Conservation (phyloP, 2,888 invertebrate genomes). For the Dinocampus coccinellae region DNA sequence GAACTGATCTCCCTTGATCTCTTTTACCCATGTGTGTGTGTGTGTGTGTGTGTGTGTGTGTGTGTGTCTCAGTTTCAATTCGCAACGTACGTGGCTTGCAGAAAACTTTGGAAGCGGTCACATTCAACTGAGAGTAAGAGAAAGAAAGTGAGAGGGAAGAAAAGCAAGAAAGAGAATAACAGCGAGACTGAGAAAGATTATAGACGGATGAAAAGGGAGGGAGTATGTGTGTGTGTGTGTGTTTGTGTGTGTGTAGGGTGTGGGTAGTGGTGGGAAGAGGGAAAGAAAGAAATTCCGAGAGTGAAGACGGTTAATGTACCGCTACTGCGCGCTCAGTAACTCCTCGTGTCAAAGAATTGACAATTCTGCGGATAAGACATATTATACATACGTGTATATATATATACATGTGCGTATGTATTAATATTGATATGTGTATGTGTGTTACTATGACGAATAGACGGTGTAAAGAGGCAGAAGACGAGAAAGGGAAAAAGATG, state of each 20-base stretch:
- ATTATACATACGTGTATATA: neutral
- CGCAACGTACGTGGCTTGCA: neutral
- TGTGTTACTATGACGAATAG: neutral
- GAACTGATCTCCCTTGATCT: neutral
- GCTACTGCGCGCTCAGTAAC: constrained; percentile 42
- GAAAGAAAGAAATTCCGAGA: constrained; percentile 42
- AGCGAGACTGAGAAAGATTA: constrained; percentile 25
- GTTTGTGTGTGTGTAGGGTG: no score
- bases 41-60: no score
- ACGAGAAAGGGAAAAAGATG: neutral
- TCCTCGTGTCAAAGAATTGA: neutral
- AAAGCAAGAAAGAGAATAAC: no score
- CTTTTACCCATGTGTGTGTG: neutral
- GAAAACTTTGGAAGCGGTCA: constrained; percentile 1
- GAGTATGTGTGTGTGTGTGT: no score
- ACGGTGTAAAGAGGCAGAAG: neutral
- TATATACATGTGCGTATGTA: neutral
- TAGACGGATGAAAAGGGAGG: constrained; percentile 33
- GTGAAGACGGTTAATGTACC: constrained; percentile 50
- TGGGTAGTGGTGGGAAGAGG: constrained; percentile 18
- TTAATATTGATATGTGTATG: neutral
- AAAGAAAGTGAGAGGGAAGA: no score
- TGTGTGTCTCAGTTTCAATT: no score
- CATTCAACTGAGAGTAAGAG: constrained; percentile 3
- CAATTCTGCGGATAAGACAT: neutral